These are phyloP conservation scores for Heteromormyrus szaboi DNA, from an alignment of 2,797 vertebrate species.

Conservation along the genomic window DNA sequence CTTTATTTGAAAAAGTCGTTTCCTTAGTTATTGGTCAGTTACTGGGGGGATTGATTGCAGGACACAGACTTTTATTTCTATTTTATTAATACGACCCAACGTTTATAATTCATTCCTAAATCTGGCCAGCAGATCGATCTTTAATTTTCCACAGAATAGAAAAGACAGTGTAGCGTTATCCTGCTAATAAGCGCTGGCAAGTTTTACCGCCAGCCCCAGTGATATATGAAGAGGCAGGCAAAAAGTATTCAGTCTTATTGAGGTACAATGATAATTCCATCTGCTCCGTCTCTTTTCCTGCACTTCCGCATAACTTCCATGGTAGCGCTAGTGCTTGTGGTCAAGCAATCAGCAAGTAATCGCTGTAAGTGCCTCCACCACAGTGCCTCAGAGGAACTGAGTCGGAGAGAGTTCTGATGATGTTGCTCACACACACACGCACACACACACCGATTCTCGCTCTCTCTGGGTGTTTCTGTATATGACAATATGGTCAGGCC, in stretches of 20 bases:
- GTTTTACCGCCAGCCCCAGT: not conserved
- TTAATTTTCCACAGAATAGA: not conserved
- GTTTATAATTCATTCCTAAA: not conserved
- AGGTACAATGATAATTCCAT: not conserved
- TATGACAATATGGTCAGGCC: not conserved
- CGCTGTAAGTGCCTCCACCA: not conserved
- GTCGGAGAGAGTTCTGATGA: not conserved
- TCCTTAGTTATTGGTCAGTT: not conserved
- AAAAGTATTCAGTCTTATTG: not conserved
- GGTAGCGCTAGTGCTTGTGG: not conserved
- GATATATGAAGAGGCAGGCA: not conserved
- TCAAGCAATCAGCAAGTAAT: not conserved
- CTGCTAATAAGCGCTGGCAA: not conserved
- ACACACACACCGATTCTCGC: not conserved
- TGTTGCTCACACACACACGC: not conserved
- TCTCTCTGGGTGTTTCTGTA: not conserved
- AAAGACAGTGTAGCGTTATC: not conserved
- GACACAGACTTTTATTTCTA: not conserved
- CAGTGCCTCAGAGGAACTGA: not conserved
- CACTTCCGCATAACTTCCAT: not conserved
- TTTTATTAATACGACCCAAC: not conserved
- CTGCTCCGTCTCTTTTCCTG: not conserved
- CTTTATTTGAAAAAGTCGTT: not conserved
- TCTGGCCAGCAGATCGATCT: not conserved
- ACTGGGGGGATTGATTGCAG: not conserved